These are phyloP conservation scores for Sycobia sp. DNA, from an alignment of 1,140 invertebrate genomes.

Conservation along the genomic window DNA sequence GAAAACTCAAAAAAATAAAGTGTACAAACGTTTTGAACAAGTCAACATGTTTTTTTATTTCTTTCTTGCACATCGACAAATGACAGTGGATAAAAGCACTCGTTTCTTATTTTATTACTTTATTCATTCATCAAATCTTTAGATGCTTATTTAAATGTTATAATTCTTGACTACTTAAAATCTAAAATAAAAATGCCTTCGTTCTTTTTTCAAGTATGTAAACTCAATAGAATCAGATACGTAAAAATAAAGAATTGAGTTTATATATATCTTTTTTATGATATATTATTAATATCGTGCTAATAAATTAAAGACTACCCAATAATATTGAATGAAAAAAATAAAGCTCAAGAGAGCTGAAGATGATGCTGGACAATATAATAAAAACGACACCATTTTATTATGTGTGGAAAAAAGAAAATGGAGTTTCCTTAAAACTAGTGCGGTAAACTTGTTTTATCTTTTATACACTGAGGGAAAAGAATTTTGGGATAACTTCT, in stretches of 20 bases:
- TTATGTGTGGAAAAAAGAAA: no score
- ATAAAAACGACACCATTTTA: no score
- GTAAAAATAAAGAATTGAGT: not conserved
- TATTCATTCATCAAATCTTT: not conserved
- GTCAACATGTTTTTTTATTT: conserved; percentile 24
- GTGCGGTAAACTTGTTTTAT: not conserved
- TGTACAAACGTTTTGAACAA: not conserved
- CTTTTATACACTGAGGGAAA: conserved; percentile 12
- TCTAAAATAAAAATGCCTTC: not conserved
- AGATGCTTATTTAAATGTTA: not conserved
- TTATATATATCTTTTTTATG: not conserved
- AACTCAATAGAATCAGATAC: not conserved
- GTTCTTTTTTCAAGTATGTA: not conserved
- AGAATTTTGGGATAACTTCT: not conserved
- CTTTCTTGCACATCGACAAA: no score
- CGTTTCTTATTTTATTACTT: not conserved
- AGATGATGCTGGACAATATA: no score
- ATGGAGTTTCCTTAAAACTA: no score
- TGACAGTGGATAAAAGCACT: no score
- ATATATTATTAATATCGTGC: not conserved
- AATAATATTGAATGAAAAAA: no score
- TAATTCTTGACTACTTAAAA: conserved; percentile 16
- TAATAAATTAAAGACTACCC: no score
- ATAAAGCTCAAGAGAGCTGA: not conserved
- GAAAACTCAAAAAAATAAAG: not conserved